phyloP scores from a whole-genome alignment of 1,140 invertebrate species.

The Panagrolaimus sp. region DNA sequence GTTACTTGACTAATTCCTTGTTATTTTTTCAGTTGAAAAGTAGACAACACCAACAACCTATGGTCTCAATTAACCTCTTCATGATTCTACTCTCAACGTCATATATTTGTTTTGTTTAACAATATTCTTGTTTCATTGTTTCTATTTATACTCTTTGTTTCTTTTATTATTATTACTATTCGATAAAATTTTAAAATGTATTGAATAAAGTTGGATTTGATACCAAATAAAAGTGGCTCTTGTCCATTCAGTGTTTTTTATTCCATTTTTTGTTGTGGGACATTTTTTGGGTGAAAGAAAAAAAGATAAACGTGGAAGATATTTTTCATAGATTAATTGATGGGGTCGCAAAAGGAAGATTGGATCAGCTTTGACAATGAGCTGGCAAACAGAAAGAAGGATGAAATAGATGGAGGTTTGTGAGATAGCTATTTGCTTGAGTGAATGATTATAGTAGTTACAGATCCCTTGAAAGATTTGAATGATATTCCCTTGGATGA shows the following conservation, averaged over 20 bases:
- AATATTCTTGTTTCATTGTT: neutral
- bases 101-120: neutral
- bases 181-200: neutral
- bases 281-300: too few species aligned
- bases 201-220: conserved; percentile 4
- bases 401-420: too few species aligned
- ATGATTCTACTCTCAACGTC: neutral
- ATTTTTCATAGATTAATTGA: neutral
- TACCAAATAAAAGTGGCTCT: neutral
- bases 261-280: too few species aligned
- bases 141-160: neutral
- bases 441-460: too few species aligned
- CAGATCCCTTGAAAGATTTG: neutral
- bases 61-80: neutral
- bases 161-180: neutral
- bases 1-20: too few species aligned
- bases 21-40: conserved; percentile 9
- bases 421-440: too few species aligned
- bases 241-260: conserved; percentile 8
- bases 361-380: conserved; percentile 7
- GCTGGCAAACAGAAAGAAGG: neutral
- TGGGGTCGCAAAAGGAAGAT: conserved; percentile 1
- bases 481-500: conserved; percentile 3
- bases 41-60: neutral
- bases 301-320: too few species aligned